Conservation (phyloP, 2,113 vertebrate species). For the Psophia crepitans region DNA sequence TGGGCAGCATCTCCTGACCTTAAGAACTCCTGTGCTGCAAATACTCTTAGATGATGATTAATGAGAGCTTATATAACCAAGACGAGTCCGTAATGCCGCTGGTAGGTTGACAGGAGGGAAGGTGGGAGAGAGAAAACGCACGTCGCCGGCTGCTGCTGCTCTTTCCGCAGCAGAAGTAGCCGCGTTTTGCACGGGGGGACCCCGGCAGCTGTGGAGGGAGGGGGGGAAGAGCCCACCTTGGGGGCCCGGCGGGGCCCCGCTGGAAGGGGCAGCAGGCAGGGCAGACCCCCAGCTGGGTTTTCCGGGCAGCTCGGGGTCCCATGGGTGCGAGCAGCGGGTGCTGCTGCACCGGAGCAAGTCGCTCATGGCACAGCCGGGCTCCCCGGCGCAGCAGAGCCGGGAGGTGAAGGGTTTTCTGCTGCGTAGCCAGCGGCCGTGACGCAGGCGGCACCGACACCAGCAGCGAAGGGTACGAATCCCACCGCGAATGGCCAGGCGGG, state of each 20-base stretch:
- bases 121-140: neutral
- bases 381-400: neutral
- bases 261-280: neutral
- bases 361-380: accelerated
- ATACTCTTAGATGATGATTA: slow-evolving; percentile 37
- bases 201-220: neutral
- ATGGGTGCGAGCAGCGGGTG: accelerated
- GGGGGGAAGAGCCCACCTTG: neutral
- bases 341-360: neutral
- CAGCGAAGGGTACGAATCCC: neutral
- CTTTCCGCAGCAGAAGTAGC: neutral
- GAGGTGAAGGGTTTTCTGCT: neutral
- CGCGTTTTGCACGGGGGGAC: accelerated
- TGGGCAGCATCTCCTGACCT: slow-evolving; percentile 12
- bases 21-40: neutral
- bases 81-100: neutral
- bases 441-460: neutral
- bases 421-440: neutral
- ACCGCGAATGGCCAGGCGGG: accelerated
- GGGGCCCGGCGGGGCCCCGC: accelerated
- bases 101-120: neutral
- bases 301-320: neutral
- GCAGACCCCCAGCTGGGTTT: neutral
- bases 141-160: neutral
- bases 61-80: neutral